Evolutionary conservation across 2,888 invertebrate species (phyloP).

Genomic region (Cryptops parisi): DNA sequence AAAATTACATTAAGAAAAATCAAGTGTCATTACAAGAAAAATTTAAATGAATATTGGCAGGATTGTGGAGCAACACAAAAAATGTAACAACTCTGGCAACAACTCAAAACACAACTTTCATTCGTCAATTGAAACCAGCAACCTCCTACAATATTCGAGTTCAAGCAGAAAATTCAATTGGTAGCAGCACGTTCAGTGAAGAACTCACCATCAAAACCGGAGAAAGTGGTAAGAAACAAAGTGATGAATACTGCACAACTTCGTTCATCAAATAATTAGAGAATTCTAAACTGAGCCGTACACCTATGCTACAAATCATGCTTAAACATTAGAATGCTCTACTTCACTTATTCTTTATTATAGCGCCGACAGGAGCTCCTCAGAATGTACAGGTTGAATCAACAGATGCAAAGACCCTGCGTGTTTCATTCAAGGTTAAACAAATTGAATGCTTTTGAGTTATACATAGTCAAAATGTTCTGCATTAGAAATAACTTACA

Average conservation of each 20-base stretch:
- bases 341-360: not conserved
- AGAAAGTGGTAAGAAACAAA: constrained; percentile 9
- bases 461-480: not conserved
- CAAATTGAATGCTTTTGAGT: no score
- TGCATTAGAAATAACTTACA: not conserved
- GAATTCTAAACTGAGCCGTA: no score
- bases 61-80: not conserved
- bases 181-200: constrained; percentile 51
- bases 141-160: constrained; percentile 53
- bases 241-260: no score
- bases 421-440: constrained; percentile 29
- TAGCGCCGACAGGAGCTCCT: constrained; percentile 23
- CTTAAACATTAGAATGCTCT: not conserved
- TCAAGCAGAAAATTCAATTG: constrained; percentile 54
- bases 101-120: not conserved
- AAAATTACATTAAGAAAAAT: not conserved
- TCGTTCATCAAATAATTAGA: no score
- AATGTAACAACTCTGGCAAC: not conserved
- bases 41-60: not conserved
- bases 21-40: not conserved
- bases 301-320: no score
- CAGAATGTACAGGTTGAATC: constrained; percentile 26
- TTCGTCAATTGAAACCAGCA: constrained; percentile 48
- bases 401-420: constrained; percentile 28
- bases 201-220: constrained; percentile 29